Base-by-base conservation (phyloP, 2,888 invertebrate species). In the Cantharis flavilabris region DNA sequence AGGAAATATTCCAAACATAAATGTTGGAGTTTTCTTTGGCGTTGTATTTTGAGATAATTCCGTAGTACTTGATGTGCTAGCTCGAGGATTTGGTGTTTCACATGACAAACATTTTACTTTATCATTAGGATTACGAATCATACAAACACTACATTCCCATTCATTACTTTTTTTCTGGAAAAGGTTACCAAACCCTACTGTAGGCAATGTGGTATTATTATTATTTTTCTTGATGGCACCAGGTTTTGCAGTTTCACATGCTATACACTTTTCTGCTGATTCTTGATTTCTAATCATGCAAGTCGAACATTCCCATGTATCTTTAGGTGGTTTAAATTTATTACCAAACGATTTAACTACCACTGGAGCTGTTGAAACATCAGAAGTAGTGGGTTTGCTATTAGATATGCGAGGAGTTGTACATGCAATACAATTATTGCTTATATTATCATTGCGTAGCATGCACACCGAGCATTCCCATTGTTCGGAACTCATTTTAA, bases 381-480 rank as follows among this genome's bases (percentile, higher is more conserved):
- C 69, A n/a, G 23, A 83, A 75, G 91, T 89, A 79, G 90, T 90
- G 74, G 92, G 91, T 80, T 90, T 89, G 64, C 67, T 11, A 73
- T 63, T 63, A 20, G 69, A 10, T 72, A 73, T 14, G 10, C 20
- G 91, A 1, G 88, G 84, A 73, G 90, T 89, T 76, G 90, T 90
- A 84, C 93, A 93, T 79, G 92, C 91, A 73, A 89, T 88, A 85
- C 93, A 93, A 79, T 89, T 90, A 83, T 13, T 86, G 85, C 67
- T 87, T 84, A 20, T 84, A 83, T 73, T 88, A 87, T 71, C 74
- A 84, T 93, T 93, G 76, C 89, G 88, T 0, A 92, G 89, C 89
- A 92, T 89, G 84, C 93, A 94, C 7, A 89, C 89, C 9, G 88
- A 86, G 84, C 93, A 93, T 78, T 91, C 90, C 93, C 93, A 93